Evolutionary conservation across 2,797 vertebrate species (phyloP).

Genomic region (Myioborus melanocephalus): DNA sequence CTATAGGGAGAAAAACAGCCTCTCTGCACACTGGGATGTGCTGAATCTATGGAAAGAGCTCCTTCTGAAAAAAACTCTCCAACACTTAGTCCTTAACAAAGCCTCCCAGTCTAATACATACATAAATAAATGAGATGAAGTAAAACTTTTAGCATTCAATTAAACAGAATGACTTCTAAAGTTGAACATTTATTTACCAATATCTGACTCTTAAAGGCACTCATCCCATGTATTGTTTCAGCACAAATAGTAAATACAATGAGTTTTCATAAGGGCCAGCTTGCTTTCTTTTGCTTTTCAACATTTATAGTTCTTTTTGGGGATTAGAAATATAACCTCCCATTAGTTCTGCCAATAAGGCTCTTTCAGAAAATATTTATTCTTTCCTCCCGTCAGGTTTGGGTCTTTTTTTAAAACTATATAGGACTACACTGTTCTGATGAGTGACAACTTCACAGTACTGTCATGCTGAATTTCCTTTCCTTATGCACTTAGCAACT

Average conservation of each 20-base stretch:
- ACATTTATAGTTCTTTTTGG: background rate
- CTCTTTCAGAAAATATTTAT: background rate
- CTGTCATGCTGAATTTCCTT: background rate
- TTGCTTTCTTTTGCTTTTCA: conserved; percentile 30
- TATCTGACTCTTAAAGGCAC: background rate
- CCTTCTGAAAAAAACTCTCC: background rate
- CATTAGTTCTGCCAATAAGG: background rate
- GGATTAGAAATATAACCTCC: background rate
- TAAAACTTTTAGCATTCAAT: background rate
- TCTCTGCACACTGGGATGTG: background rate
- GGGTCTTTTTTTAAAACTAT: background rate
- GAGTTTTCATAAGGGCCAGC: background rate
- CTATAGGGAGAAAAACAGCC: background rate
- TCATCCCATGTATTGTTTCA: background rate
- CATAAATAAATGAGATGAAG: background rate
- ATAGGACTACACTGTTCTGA: background rate
- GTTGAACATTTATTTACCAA: background rate
- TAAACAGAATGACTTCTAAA: background rate
- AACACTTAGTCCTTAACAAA: background rate
- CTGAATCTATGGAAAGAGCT: background rate
- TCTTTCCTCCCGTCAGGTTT: background rate
- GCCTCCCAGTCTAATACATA: background rate
- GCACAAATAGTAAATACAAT: rapidly evolving
- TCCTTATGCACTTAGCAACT: background rate
- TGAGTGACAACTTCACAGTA: background rate